Base-by-base conservation (phyloP, 2,888 invertebrate species). In the Drosophila demipolita region DNA sequence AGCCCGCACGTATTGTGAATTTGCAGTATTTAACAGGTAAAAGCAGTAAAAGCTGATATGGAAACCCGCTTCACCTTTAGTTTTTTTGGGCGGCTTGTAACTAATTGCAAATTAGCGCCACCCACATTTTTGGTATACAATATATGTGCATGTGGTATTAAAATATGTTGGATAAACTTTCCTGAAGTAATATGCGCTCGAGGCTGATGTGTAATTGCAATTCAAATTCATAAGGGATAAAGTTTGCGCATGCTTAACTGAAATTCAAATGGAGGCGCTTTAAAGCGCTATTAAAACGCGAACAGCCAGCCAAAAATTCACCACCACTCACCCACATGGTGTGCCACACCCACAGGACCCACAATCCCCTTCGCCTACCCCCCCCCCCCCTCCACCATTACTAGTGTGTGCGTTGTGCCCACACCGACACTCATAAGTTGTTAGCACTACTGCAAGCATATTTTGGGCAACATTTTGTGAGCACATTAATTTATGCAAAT, bases 401-500 rank as follows among this genome's bases (percentile, higher is more conserved):
- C 11, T 54, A 38, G 36, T 57, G 40, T 42, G 57, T 57, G 33
- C 40, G 42, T 36, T 29, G 48, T 17, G 29, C 58, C 23, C 32
- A 42, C 20, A 40, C 52, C 52, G 6, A 15, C 58, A 26, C 29
- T 62, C 58, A 53, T 52, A 67, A 74, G 67, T 54, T 55, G 69
- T 38, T 49, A 12, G 48, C 48, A 17, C 33, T 35, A 45, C 42
- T 68, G 68, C 45, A 52, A 73, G 72, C 75, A 81, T 80, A 84
- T 80, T 82, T 88, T 76, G 80, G 87, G 81, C 78, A 87, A 82
- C 82, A 86, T 82, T 87, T 87, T 88, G 83, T 77, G 84, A 75
- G 74, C 82, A 73, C 87, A 87, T 88, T 87, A 87, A 87, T 89
- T 88, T 87, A 88, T 88, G 87, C 78, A 86, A 86, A 88, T 87